Conservation (phyloP, 2,888 invertebrate genomes). For the Nephrotoma guestfalica region DNA sequence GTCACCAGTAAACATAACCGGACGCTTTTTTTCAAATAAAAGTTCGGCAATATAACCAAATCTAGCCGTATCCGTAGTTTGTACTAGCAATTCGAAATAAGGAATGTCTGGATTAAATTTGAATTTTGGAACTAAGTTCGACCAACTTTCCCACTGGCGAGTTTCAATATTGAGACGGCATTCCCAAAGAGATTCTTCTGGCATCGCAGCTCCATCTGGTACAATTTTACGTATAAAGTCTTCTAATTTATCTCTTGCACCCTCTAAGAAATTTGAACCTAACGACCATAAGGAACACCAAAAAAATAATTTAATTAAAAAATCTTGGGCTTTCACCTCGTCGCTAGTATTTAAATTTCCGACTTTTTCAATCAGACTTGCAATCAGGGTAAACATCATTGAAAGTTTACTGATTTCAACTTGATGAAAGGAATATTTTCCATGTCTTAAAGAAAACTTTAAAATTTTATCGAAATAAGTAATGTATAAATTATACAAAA, state of each 20-base stretch:
- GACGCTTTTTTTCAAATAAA: conserved; percentile 52
- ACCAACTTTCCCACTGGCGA: conserved; percentile 62
- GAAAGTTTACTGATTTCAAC: conserved; percentile 71
- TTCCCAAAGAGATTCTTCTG: conserved; percentile 57
- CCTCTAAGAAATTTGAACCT: conserved; percentile 69
- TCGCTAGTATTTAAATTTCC: conserved; percentile 35
- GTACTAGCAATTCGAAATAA: conserved; percentile 82
- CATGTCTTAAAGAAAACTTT: conserved; percentile 48
- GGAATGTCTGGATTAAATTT: conserved; percentile 51
- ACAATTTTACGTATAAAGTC: conserved; percentile 44
- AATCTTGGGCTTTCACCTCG: conserved; percentile 41
- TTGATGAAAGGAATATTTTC: conserved; percentile 60
- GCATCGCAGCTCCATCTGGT: conserved; percentile 43
- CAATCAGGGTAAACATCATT: conserved; percentile 58
- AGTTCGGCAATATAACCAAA: conserved; percentile 52
- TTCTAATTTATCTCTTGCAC: conserved; percentile 54
- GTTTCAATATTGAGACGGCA: conserved; percentile 56
- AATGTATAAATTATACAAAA: conserved; percentile 49
- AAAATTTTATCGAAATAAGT: conserved; percentile 52
- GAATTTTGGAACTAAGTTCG: conserved; percentile 61
- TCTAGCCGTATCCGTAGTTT: conserved; percentile 79
- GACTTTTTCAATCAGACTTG: conserved; percentile 50
- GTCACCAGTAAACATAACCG: conserved; percentile 80
- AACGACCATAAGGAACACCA: conserved; percentile 75
- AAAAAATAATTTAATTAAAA: conserved; percentile 62